Conservation (phyloP, 2,888 invertebrate genomes). For the Ptycholaimellus sp. region DNA sequence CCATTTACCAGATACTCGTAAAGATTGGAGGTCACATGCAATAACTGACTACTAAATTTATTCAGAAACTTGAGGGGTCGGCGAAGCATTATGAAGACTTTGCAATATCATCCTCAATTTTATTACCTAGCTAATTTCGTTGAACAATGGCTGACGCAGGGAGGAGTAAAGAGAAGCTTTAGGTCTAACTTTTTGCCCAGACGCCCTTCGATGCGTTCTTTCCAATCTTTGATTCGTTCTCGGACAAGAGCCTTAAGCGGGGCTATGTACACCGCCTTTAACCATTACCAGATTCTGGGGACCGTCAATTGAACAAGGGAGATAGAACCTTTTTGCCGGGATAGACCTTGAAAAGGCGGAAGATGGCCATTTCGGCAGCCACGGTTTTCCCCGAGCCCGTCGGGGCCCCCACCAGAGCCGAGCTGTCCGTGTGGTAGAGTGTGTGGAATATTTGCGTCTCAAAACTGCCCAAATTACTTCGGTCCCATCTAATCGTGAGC, state of each 20-base stretch:
- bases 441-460: slow-evolving; percentile 92
- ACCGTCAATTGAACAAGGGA: not conserved
- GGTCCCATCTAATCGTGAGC: too few relatives aligned
- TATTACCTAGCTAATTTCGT: too few relatives aligned
- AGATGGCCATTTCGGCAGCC: slow-evolving; percentile 87
- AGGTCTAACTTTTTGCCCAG: slow-evolving; percentile 41
- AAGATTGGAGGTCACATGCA: too few relatives aligned
- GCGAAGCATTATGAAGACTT: too few relatives aligned
- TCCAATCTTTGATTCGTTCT: slow-evolving; percentile 88
- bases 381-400: slow-evolving; percentile 96
- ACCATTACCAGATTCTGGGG: not conserved
- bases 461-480: too few relatives aligned
- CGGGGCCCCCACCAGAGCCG: slow-evolving; percentile 75
- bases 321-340: slow-evolving; percentile 5
- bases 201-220: slow-evolving; percentile 44
- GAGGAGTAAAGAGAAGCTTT: too few relatives aligned
- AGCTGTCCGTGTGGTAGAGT: slow-evolving; percentile 71
- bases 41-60: too few relatives aligned
- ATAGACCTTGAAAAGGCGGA: slow-evolving; percentile 33
- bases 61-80: too few relatives aligned
- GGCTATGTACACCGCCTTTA: slow-evolving; percentile 69
- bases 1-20: too few relatives aligned
- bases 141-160: too few relatives aligned
- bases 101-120: too few relatives aligned
- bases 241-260: slow-evolving; percentile 89